phyloP scores from a whole-genome alignment of 2,113 vertebrate genomes.

The Atrichornis clamosus region DNA sequence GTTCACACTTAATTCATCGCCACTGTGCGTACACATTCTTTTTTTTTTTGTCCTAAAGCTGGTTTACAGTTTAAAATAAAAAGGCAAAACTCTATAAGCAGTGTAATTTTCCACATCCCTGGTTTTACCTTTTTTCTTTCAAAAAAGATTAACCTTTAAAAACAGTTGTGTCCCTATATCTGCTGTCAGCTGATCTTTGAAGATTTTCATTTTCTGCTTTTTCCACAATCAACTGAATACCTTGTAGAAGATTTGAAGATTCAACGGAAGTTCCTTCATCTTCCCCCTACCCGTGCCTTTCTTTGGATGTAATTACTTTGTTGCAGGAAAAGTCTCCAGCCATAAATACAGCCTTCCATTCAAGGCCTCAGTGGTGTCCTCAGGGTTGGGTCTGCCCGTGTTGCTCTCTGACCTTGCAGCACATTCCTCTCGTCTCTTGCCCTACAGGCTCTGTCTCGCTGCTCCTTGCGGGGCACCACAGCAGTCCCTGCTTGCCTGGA shows the following conservation, averaged over 20 bases:
- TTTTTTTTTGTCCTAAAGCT: neutral
- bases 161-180: neutral
- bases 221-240: neutral
- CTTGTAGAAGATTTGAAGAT: neutral
- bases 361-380: neutral
- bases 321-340: neutral
- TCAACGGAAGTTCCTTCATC: neutral
- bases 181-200: neutral
- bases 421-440: slow-evolving; percentile 27
- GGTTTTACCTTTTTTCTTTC: neutral
- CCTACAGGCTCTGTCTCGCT: neutral
- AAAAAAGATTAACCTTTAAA: neutral
- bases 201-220: neutral
- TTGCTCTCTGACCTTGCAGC: slow-evolving; percentile 40
- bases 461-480: neutral
- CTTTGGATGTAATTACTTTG: neutral
- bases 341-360: neutral
- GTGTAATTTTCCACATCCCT: neutral
- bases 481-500: neutral
- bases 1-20: neutral
- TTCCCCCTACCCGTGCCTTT: neutral
- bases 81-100: neutral
- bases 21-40: accelerated
- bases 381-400: neutral
- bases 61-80: neutral